Evolutionary conservation across 2,113 vertebrate species (phyloP), one percentile per base, ranked within the genome.

Genomic region (Chinchilla lanigera): DNA sequence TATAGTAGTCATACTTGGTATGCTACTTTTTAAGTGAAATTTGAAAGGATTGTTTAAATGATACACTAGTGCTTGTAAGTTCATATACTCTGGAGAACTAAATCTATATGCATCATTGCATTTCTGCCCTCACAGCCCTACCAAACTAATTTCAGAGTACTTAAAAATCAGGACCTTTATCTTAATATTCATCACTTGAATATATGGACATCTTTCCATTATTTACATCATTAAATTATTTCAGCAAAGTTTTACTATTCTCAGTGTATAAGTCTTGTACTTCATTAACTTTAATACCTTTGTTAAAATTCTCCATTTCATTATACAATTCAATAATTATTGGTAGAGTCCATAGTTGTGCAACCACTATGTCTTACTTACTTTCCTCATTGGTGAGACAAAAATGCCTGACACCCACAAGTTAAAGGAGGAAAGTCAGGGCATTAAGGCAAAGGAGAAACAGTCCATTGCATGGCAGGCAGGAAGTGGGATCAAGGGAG

Each of bases 81-180:
- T 82, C 52, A 78, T 56, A 71, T 12, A 4, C 30, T 19, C 1
- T 35, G 60, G 73, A 75, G 86, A 86, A 87, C 38, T 77, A 87
- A 93, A 93, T 56, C 3, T 12, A 77, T 69, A 6, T 87, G 47
- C 6, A 50, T 88, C 88, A 71, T 69, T 61, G 41, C 83, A 54
- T 2, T 8, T 54, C 20, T 54, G 84, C 86, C 41, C 41, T 13
- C 41, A 44, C 41, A 47, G 73, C 41, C 6, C 14, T 8, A 63
- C 86, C 60, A 83, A 61, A 77, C 75, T 14, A 90, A 28, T 90
- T 97, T 69, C 83, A 83, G 44, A 91, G 83, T 44, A 83, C 58
- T 83, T 88, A 88, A 90, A 95, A 86, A 41, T 65, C 38, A 28
- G 4, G 50, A 80, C 47, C 30, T 80, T 54, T 84, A 44, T 41